These are phyloP conservation scores for Planococcus citri DNA, from an alignment of 1,140 invertebrate genomes.

Conservation along the genomic window DNA sequence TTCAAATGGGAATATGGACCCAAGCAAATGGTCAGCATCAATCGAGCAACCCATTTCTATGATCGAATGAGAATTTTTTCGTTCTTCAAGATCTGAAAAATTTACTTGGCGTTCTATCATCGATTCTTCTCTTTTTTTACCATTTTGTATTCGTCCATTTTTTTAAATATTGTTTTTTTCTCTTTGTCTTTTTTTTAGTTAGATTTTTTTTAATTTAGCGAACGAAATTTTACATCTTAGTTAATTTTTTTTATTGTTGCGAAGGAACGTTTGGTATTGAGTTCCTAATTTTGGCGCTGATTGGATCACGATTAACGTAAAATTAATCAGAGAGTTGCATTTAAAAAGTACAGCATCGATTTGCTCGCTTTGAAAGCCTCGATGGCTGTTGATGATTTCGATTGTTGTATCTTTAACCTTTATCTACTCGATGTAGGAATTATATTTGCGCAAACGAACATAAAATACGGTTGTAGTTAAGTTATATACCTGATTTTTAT, in stretches of 20 bases:
- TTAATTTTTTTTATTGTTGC: neutral
- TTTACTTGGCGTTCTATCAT: conserved; percentile 33
- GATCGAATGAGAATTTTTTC: conserved; percentile 6
- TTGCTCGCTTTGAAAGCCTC: too few species aligned
- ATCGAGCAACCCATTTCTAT: conserved; percentile 4
- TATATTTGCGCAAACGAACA: neutral
- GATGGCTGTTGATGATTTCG: too few species aligned
- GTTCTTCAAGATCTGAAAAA: conserved; percentile 28
- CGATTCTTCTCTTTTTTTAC: conserved; percentile 17
- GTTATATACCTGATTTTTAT: neutral
- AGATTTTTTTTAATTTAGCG: neutral
- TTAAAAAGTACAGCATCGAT: neutral
- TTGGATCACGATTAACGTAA: neutral
- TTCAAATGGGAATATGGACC: neutral
- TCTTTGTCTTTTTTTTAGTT: neutral
- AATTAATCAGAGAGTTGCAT: neutral
- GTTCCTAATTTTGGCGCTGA: neutral
- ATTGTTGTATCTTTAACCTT: too few species aligned
- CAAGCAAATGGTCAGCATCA: neutral
- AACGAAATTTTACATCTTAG: conserved; percentile 6
- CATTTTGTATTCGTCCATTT: conserved; percentile 22
- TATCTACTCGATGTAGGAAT: neutral
- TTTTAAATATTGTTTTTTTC: conserved; percentile 20
- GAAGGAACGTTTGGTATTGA: conserved; percentile 6
- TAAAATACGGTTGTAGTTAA: neutral